A percentile compares a stretch with the other conserved stretches of the same genome.
Evolutionary conservation across 2,888 invertebrate genomes (phyloP).

Genomic region (Fragum sueziense): DNA sequence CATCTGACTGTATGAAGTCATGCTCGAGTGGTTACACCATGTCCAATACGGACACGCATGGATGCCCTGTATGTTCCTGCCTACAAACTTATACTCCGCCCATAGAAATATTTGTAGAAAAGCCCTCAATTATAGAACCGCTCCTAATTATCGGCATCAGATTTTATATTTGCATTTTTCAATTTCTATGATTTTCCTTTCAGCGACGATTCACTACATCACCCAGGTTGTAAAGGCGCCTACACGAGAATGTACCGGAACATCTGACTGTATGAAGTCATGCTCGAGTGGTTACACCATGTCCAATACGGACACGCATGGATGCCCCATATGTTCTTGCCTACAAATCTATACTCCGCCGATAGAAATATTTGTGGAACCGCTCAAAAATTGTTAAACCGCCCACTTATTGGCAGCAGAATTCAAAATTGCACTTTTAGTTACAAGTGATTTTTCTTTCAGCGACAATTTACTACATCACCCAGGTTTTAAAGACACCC

Average conservation of each 20-base stretch:
- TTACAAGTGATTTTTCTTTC: too few relatives aligned
- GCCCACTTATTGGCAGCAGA: too few relatives aligned
- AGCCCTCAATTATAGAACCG: constrained; percentile 33
- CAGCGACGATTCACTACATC: constrained; percentile 49
- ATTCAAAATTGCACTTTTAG: too few relatives aligned
- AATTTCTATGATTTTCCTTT: too few relatives aligned
- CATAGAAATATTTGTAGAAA: constrained; percentile 43
- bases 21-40: constrained; percentile 44
- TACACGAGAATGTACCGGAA: constrained; percentile 39
- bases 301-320: constrained; percentile 46
- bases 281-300: constrained; percentile 45
- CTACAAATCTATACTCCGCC: constrained; percentile 36
- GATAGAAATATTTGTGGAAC: constrained; percentile 46
- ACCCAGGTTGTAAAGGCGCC: constrained; percentile 32
- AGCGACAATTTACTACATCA: constrained; percentile 48
- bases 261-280: constrained; percentile 43
- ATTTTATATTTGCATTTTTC: too few relatives aligned
- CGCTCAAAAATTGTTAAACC: too few relatives aligned
- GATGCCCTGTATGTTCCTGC: constrained; percentile 46
- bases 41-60: constrained; percentile 45
- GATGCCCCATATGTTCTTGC: constrained; percentile 46
- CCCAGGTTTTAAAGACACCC: constrained; percentile 29
- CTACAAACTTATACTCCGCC: constrained; percentile 33
- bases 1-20: constrained; percentile 42
- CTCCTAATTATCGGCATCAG: too few relatives aligned